Percentiles rank a stretch among this genome's conserved stretches.
These are phyloP conservation scores for Otus sunia DNA, from an alignment of 2,113 vertebrate species.

Conservation along the genomic window DNA sequence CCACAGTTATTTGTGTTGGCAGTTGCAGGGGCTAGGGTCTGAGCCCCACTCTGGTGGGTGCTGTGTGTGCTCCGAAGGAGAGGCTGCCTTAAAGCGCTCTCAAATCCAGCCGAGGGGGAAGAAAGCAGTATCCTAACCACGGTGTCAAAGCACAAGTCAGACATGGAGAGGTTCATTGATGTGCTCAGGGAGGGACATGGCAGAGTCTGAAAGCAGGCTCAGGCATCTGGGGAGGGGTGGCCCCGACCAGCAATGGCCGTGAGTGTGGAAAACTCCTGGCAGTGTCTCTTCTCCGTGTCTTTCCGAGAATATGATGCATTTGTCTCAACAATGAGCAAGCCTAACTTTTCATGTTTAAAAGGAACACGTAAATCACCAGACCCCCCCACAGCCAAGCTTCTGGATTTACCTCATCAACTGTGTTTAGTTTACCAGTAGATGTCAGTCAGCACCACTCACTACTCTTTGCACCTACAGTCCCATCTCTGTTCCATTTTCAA, in stretches of 20 bases:
- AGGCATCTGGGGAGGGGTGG: neutral
- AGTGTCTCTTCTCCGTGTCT: neutral
- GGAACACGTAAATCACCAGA: neutral
- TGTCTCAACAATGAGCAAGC: neutral
- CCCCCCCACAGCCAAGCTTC: neutral
- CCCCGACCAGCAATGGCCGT: accelerated
- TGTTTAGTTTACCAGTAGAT: neutral
- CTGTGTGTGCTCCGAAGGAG: neutral
- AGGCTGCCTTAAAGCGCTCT: neutral
- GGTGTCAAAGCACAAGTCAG: neutral
- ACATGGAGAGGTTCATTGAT: neutral
- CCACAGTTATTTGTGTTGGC: neutral
- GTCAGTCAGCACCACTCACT: neutral
- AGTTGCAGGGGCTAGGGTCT: neutral
- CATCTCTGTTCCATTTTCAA: neutral
- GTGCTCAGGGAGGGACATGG: neutral
- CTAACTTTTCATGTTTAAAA: neutral
- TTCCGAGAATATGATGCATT: neutral
- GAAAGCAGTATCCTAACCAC: neutral
- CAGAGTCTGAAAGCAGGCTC: neutral
- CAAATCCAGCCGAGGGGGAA: neutral
- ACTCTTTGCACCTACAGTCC: neutral
- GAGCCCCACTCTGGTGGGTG: neutral
- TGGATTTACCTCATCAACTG: neutral
- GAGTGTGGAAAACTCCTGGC: neutral